These are phyloP conservation scores for Rostratula benghalensis DNA, from an alignment of 2,113 vertebrate genomes.

Conservation along the genomic window DNA sequence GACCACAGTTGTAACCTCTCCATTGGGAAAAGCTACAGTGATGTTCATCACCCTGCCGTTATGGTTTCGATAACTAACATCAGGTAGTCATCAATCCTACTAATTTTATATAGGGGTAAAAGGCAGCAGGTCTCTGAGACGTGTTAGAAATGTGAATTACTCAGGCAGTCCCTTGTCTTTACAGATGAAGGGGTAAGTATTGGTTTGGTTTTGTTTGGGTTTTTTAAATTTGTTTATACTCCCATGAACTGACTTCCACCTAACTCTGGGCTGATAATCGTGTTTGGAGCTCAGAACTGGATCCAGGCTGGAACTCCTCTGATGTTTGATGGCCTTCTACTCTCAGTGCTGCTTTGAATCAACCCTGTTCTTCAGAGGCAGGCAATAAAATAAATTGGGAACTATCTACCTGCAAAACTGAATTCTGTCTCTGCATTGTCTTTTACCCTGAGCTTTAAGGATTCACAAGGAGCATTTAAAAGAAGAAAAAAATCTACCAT, in stretches of 20 bases:
- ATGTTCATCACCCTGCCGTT: accelerated
- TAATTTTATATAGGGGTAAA: not conserved
- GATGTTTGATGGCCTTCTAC: not conserved
- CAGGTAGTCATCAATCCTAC: not conserved
- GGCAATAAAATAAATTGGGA: not conserved
- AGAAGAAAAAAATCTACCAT: not conserved
- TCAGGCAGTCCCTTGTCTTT: not conserved
- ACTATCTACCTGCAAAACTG: not conserved
- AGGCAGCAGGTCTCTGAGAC: not conserved
- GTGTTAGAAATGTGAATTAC: not conserved
- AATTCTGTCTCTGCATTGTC: not conserved
- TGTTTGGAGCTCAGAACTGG: not conserved
- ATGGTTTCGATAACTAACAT: not conserved
- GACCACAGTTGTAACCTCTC: not conserved
- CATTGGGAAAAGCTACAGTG: not conserved
- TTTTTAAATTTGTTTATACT: not conserved
- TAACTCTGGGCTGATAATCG: not conserved
- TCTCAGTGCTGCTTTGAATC: not conserved
- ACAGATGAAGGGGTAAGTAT: not conserved
- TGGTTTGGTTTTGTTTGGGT: not conserved
- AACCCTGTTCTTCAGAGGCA: not conserved
- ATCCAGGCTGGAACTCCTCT: not conserved
- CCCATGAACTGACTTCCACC: not conserved
- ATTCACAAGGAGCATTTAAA: not conserved
- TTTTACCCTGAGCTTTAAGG: not conserved